A percentile compares a stretch with the other conserved stretches of the same genome.
Conservation (phyloP, 2,113 vertebrate genomes). For the Burhinus oedicnemus region DNA sequence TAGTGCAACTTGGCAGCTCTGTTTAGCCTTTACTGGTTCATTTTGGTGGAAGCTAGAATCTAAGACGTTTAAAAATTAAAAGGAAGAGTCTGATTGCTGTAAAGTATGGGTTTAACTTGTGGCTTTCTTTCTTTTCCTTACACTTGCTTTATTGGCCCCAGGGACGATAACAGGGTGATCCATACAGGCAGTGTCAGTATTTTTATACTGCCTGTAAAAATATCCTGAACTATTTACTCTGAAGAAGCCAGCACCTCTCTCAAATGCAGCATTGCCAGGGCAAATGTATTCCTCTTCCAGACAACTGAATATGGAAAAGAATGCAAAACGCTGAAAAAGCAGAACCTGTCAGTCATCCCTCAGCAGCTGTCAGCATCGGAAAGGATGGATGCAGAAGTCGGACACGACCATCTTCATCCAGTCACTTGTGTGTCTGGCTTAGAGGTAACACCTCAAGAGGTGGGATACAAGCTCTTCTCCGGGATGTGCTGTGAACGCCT, state of each 20-base stretch:
- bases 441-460: not conserved
- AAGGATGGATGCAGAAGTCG: not conserved
- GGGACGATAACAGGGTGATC: not conserved
- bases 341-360: not conserved
- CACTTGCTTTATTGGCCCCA: not conserved
- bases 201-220: not conserved
- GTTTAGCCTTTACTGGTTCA: not conserved
- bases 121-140: not conserved
- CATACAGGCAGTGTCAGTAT: not conserved
- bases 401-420: not conserved
- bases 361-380: not conserved
- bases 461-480: not conserved
- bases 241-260: not conserved
- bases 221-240: not conserved
- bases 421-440: not conserved
- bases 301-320: slow-evolving; percentile 41
- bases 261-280: not conserved
- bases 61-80: not conserved
- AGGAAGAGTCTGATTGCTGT: not conserved
- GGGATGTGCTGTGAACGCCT: too few species aligned
- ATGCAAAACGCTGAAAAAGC: slow-evolving; percentile 15
- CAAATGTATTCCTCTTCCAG: not conserved
- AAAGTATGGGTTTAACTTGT: not conserved
- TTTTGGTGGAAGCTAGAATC: not conserved
- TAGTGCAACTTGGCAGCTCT: not conserved